These are phyloP conservation scores for Ophion ventricosus DNA, from an alignment of 2,888 invertebrate species.

Conservation along the genomic window DNA sequence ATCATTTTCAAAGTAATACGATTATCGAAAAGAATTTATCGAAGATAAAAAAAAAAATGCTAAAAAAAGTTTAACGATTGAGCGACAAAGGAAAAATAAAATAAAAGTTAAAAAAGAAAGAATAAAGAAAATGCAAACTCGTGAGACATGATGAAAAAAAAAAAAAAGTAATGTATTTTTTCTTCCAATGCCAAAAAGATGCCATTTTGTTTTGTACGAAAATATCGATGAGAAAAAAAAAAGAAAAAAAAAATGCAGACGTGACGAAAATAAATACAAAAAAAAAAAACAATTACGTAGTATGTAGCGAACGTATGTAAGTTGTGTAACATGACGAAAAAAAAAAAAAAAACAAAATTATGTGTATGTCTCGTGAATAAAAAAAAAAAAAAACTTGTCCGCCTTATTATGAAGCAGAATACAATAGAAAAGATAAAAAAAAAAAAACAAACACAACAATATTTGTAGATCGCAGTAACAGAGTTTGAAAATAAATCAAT, in stretches of 20 bases:
- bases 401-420: constrained; percentile 80
- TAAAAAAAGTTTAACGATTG: constrained; percentile 72
- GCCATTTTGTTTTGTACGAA: constrained; percentile 82
- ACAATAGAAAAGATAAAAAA: constrained; percentile 74
- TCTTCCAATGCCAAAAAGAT: constrained; percentile 83
- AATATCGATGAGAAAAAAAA: constrained; percentile 77
- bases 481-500: constrained; percentile 76
- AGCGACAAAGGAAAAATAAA: constrained; percentile 64
- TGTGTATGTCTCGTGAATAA: constrained; percentile 80
- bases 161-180: constrained; percentile 81
- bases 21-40: constrained; percentile 67
- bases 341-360: constrained; percentile 65
- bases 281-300: constrained; percentile 66
- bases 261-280: constrained; percentile 57
- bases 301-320: constrained; percentile 77
- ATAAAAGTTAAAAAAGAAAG: constrained; percentile 64
- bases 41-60: constrained; percentile 56
- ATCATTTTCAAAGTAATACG: constrained; percentile 74
- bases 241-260: constrained; percentile 76
- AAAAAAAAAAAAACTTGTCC: constrained; percentile 78
- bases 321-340: constrained; percentile 73
- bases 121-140: constrained; percentile 58
- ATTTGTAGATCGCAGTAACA: constrained; percentile 78
- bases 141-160: constrained; percentile 60
- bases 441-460: constrained; percentile 72